Conservation (phyloP, 2,888 invertebrate species). For the Eubasilissa splendida region DNA sequence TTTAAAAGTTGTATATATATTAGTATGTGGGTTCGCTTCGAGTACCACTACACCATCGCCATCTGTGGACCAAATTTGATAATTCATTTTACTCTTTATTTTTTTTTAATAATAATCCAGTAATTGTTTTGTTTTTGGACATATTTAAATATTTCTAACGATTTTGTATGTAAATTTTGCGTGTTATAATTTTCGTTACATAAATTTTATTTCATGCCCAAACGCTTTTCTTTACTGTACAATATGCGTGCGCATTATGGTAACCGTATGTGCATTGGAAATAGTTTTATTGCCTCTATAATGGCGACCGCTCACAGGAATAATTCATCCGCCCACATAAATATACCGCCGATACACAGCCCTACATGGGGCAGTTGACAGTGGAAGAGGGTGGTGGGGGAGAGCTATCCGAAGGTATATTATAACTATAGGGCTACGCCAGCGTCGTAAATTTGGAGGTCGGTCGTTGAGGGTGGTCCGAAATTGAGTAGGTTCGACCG, state of each 20-base stretch:
- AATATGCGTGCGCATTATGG: not conserved
- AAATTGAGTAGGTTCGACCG: not conserved
- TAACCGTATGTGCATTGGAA: not conserved
- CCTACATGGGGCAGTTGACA: not conserved
- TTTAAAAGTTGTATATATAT: too few species aligned
- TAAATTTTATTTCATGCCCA: too few species aligned
- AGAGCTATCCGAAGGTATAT: not conserved
- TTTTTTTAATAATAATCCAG: too few species aligned
- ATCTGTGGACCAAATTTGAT: too few species aligned
- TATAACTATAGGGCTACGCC: not conserved
- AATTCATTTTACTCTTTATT: too few species aligned
- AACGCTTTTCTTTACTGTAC: not conserved
- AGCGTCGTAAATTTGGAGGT: slow-evolving; percentile 26
- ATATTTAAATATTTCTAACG: too few species aligned
- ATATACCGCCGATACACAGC: not conserved
- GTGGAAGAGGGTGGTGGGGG: not conserved
- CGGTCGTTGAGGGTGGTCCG: not conserved
- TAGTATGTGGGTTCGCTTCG: too few species aligned
- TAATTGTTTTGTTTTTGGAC: too few species aligned
- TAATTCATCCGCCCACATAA: slow-evolving; percentile 35
- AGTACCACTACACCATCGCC: too few species aligned
- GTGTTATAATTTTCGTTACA: too few species aligned
- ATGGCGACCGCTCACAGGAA: slow-evolving; percentile 18
- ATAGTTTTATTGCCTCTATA: slow-evolving; percentile 36
- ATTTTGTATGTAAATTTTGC: too few species aligned